Conservation (phyloP, 2,113 vertebrate species). For the Emberiza fucata region DNA sequence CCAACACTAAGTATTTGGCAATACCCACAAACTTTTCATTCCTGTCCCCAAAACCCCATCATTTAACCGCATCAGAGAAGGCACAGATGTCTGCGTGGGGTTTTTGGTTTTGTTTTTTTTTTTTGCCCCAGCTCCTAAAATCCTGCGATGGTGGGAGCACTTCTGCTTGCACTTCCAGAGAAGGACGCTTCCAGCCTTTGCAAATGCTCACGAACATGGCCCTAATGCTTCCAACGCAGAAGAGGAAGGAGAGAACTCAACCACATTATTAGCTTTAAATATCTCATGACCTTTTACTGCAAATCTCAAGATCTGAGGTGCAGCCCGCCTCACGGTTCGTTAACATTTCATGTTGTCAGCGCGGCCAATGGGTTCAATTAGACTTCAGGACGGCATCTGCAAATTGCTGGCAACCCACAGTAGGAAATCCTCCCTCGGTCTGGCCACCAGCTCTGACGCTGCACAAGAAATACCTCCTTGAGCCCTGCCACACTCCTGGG, state of each 20-base stretch:
- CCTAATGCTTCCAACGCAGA: slow-evolving; percentile 33
- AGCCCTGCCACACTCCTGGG: not conserved
- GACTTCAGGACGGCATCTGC: slow-evolving; percentile 12
- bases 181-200: not conserved
- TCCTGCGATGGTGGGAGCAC: not conserved
- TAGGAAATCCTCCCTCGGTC: slow-evolving; percentile 39
- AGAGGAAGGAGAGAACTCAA: slow-evolving; percentile 23
- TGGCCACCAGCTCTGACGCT: not conserved
- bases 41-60: not conserved
- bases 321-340: slow-evolving; percentile 22
- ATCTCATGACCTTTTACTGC: slow-evolving; percentile 64
- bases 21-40: not conserved
- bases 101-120: not conserved
- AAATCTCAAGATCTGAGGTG: slow-evolving; percentile 48
- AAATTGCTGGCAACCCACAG: slow-evolving; percentile 36
- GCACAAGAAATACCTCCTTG: not conserved
- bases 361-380: slow-evolving; percentile 43
- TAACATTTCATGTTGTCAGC: slow-evolving; percentile 63
- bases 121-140: not conserved
- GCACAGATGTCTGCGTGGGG: not conserved
- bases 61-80: not conserved
- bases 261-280: slow-evolving; percentile 61
- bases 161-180: not conserved
- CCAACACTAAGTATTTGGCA: not conserved
- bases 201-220: not conserved